These are phyloP conservation scores for Eristalis pertinax DNA, from an alignment of 2,888 invertebrate genomes.

Conservation along the genomic window DNA sequence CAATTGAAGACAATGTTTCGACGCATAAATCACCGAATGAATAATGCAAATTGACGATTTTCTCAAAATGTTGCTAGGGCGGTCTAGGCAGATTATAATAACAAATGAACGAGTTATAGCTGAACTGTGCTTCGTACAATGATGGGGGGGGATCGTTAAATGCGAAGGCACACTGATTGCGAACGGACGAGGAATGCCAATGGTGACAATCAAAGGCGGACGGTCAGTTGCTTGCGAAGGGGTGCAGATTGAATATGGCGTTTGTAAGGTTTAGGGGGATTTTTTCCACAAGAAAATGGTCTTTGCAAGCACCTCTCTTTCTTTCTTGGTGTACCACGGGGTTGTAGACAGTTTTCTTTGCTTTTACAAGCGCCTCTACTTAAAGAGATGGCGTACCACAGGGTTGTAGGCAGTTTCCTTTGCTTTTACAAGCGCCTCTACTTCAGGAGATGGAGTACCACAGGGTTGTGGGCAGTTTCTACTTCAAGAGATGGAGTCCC, in stretches of 20 bases:
- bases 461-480: no score
- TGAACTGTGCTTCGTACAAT: background rate
- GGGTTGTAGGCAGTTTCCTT: no score
- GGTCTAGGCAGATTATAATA: constrained; percentile 61
- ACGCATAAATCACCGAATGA: constrained; percentile 67
- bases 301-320: no score
- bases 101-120: constrained; percentile 63
- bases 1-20: constrained; percentile 69
- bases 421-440: no score
- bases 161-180: constrained; percentile 55
- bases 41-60: constrained; percentile 69
- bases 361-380: no score
- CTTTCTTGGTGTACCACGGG: no score
- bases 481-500: no score
- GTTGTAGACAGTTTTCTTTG: no score
- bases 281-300: no score
- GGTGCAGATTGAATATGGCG: background rate
- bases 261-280: no score
- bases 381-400: no score
- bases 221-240: background rate
- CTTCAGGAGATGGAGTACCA: no score
- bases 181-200: constrained; percentile 30
- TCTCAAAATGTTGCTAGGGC: constrained; percentile 66
- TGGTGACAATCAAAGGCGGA: background rate
- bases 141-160: constrained; percentile 43